Evolutionary conservation across 1,140 invertebrate species (phyloP), one percentile per base, ranked within the genome.

Genomic region (Drepana arcuata): DNA sequence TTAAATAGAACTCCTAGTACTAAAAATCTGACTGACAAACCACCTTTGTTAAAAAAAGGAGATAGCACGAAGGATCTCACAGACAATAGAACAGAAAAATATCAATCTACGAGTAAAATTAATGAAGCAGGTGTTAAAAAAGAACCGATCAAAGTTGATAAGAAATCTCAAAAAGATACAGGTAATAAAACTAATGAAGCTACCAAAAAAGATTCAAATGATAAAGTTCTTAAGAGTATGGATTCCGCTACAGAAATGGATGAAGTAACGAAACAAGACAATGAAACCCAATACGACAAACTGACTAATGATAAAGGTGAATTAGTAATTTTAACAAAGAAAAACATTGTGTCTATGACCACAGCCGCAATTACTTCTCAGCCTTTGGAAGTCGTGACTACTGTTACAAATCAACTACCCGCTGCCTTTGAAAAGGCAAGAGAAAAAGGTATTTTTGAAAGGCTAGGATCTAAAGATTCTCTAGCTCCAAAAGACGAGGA

Each of bases 351-450:
- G 16, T 86, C 84, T 12, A 86, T 86, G 84, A 85, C 84, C 3
- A 85, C 84, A 4, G 84, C 84, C 2, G 83, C 83, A 15, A 85
- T 85, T 16, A 84, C 84, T 18, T 72, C 83, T 6, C 82, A 84
- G 27, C 85, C 83, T 12, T 56, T 84, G 41, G 80, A 84, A 58
- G 77, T 84, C 11, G 84, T 84, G 2, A 67, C 78, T 14, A 84
- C 67, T 25, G 80, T 85, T 7, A 85, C 84, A 0, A 85, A 83
- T 40, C 82, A 85, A 42, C 38, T 84, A 21, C 82, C 84, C 16
- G 48, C 65, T 16, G 63, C 71, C 16, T 65, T 85, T 14, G 81
- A 84, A 64, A 85, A 85, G 31, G 83, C 81, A 3, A 72, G 81
- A 55, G 83, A 85, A 48, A 83, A 81, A 31, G 70, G 69, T 32